These are phyloP conservation scores for Pseudolaguvia tuberculata DNA, from an alignment of 2,113 vertebrate genomes.

Conservation along the genomic window DNA sequence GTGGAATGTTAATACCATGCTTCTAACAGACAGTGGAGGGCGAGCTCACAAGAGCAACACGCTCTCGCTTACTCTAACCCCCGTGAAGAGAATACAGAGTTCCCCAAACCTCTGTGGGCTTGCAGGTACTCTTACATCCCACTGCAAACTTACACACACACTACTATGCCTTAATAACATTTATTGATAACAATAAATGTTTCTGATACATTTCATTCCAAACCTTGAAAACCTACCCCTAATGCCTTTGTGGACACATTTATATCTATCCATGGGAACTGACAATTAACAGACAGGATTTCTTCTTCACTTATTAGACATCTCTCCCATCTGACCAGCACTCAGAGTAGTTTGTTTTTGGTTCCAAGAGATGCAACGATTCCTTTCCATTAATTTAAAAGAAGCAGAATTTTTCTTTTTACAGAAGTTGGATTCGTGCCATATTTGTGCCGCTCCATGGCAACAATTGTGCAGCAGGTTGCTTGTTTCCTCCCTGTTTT, in stretches of 20 bases:
- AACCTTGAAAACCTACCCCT: neutral
- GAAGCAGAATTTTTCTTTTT: constrained; percentile 29
- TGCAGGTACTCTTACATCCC: constrained; percentile 71
- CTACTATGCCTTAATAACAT: neutral
- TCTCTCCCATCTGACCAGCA: constrained; percentile 24
- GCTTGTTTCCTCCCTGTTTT: constrained; percentile 18
- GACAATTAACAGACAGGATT: constrained; percentile 34
- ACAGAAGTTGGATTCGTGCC: constrained; percentile 40
- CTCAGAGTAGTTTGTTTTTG: constrained; percentile 18
- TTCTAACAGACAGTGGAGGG: constrained; percentile 80
- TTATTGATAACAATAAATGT: neutral
- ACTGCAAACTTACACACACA: neutral
- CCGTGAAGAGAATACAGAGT: constrained; percentile 86
- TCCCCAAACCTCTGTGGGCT: constrained; percentile 80
- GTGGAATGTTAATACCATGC: constrained; percentile 68
- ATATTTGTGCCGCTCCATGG: constrained; percentile 51
- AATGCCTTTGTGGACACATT: too few relatives aligned
- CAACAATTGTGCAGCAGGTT: constrained; percentile 46
- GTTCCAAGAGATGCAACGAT: constrained; percentile 19
- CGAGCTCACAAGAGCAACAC: constrained; percentile 77
- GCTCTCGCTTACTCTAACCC: constrained; percentile 82
- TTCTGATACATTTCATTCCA: neutral
- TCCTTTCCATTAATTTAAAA: constrained; percentile 42
- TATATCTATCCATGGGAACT: constrained; percentile 7
- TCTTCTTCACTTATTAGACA: constrained; percentile 33